Evolutionary conservation across 1,140 invertebrate species (phyloP), one percentile per base, ranked within the genome.

Genomic region (Drosophila ohnishii): DNA sequence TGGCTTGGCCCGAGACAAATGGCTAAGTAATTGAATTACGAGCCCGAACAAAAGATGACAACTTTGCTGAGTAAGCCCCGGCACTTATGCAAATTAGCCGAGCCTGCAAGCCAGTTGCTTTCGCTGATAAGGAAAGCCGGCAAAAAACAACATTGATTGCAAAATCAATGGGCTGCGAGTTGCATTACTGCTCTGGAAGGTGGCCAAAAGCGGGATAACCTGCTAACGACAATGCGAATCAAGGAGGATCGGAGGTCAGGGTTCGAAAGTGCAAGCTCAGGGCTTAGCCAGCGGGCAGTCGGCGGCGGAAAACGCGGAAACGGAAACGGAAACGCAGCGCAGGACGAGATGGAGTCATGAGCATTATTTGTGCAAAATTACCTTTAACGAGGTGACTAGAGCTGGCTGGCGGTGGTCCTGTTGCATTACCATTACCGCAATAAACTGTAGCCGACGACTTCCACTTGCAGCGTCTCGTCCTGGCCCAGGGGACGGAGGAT

Each of bases 351-450:
- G 63, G 73, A 84, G 80, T 84, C 80, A 80, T 88, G 73, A 83
- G 71, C 77, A 88, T 88, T 88, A 88, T 88, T 88, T 88, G 84
- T 80, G 80, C 84, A 83, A 83, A 88, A 88, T 88, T 88, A 88
- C 84, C 84, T 88, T 88, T 88, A 88, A 88, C 84, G 84, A 88
- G 84, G 84, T 88, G 84, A 88, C 84, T 88, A 88, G 51, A 30
- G 47, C 13, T 55, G 51, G 82, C 78, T 78, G 74, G 65, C 77
- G 63, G 67, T 80, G 66, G 71, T 86, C 82, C 78, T 83, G 79
- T 87, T 79, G 83, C 83, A 86, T 82, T 87, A 83, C 83, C 83
- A 86, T 86, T 87, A 82, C 83, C 79, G 80, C 84, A 87, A 88
- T 88, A 88, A 87, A 87, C 83, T 88, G 76, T 77, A 72, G 74